phyloP scores from a whole-genome alignment of 2,113 vertebrate species.

The Shinisaurus crocodilurus region DNA sequence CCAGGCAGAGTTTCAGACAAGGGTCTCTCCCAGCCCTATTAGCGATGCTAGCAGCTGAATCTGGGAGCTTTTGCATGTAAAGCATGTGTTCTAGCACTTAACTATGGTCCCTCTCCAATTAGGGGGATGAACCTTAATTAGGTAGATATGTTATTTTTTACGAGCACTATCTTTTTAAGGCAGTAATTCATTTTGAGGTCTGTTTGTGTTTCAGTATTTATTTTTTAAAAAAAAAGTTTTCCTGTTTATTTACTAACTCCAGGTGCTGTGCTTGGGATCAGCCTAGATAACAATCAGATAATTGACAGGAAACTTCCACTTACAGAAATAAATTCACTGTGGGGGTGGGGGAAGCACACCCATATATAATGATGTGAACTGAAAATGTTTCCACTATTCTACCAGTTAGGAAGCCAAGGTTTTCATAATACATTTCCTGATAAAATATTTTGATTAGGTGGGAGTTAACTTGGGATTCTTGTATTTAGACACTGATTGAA shows the following conservation, averaged over 20 bases:
- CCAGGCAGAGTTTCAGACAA: no score
- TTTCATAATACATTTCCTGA: background rate
- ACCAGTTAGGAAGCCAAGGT: background rate
- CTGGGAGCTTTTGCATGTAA: no score
- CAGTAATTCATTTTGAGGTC: constrained; percentile 4
- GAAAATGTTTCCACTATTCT: constrained; percentile 19
- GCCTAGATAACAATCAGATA: constrained; percentile 32
- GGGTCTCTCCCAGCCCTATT: no score
- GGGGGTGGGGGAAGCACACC: background rate
- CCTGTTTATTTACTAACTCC: constrained; percentile 21
- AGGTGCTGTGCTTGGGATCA: constrained; percentile 16
- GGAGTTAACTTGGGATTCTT: background rate
- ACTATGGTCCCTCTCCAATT: no score
- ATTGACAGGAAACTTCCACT: constrained; percentile 36
- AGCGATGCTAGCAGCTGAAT: no score
- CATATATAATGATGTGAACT: background rate
- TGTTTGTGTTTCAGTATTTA: background rate
- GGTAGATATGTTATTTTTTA: background rate
- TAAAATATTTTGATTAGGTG: background rate
- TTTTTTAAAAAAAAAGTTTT: background rate
- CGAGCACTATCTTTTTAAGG: accelerated
- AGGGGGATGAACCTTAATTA: background rate
- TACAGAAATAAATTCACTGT: background rate
- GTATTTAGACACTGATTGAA: background rate
- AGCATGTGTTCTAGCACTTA: no score